Evolutionary conservation across 1,140 invertebrate species (phyloP), one percentile per base, ranked within the genome.

Genomic region (Antheraea pernyi): DNA sequence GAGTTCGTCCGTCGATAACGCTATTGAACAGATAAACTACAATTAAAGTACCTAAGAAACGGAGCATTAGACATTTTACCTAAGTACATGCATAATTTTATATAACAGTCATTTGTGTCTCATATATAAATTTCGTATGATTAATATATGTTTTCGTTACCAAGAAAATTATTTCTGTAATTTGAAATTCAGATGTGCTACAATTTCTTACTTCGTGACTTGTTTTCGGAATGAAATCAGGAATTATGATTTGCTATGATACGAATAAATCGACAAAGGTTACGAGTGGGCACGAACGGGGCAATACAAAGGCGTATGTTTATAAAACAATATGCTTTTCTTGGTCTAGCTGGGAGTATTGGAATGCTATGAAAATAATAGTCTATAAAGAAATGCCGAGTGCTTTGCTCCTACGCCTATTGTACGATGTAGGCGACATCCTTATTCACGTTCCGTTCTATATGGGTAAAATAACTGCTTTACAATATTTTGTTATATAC

Each of bases 251-350:
- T 78, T 69, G 65, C 71, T 73, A 65, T 70, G 75, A 79, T 74
- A 75, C 74, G 73, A 81, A 71, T 81, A 77, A 78, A 73, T 78
- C 65, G 72, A 73, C 77, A 74, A 77, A 78, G 76, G 16, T 79
- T 78, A 74, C 75, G 77, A 76, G 70, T 76, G 78, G 73, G 71
- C 72, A 72, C 70, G 61, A 71, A 66, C 69, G 69, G 77, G 65
- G 72, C 79, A 72, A 74, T 76, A 88, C 85, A 89, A 88, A 86
- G 85, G 84, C 75, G 77, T 66, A 70, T 89, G 87, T 88, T 89
- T 89, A 86, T 88, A 89, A 89, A 89, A 89, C 84, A 88, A 86
- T 83, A 81, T 69, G 70, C 73, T 69, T 78, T 82, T 77, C 77
- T 76, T 79, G 80, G 69, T 73, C 68, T 76, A 63, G 79, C 79